Evolutionary conservation across 1,140 invertebrate species (phyloP), one percentile per base, ranked within the genome.

Genomic region (Rhopalosiphum maidis): DNA sequence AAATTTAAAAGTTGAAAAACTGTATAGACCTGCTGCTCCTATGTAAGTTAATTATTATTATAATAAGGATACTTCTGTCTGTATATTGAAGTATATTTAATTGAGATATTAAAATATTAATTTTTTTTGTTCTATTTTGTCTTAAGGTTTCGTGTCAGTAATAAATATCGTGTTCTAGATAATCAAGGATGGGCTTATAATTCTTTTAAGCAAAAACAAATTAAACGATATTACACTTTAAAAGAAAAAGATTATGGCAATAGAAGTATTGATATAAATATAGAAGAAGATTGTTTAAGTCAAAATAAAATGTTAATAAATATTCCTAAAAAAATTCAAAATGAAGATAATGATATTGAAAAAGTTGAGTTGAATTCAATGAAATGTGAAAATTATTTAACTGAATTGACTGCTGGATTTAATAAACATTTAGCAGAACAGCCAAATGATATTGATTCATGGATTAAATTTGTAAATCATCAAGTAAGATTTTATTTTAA

Each of bases 401-500:
- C 95, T 60, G 94, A 94, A 91, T 95, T 94, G 94, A 96, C 95
- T 60, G 95, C 95, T 94, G 94, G 95, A 92, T 96, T 95, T 94
- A 96, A 96, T 94, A 94, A 95, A 94, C 94, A 95, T 93, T 94
- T 96, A 41, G 89, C 94, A 25, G 95, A 96, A 93, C 94, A 96
- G 94, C 96, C 96, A 41, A 94, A 95, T 60, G 95, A 97, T 95
- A 94, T 96, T 60, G 93, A 96, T 86, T 94, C 95, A 43, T 96
- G 96, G 95, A 94, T 96, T 77, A 95, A 96, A 94, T 97, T 96
- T 94, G 94, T 96, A 21, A 94, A 96, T 46, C 96, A 96, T 95
- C 96, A 97, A 94, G 96, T 96, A 95, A 94, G 88, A 93, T 55
- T 90, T 90, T 43, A 90, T 37, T 68, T 89, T 51, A 46, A 51